A percentile compares a stretch with the other conserved stretches of the same genome.
These are phyloP conservation scores for Haplotaxodon microlepis DNA, from an alignment of 2,113 vertebrate species.

Conservation along the genomic window DNA sequence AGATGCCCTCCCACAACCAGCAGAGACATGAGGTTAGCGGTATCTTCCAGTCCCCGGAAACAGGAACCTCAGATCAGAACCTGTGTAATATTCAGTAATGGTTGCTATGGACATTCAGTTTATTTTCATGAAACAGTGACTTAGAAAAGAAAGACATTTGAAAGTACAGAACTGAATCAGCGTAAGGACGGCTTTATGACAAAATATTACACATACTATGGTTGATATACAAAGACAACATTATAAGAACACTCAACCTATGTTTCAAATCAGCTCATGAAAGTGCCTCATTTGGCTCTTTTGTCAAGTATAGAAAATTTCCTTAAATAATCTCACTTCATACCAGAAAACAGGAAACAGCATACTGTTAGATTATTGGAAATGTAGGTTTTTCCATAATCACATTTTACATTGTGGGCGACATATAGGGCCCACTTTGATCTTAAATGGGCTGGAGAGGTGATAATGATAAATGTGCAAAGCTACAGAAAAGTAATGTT, in stretches of 20 bases:
- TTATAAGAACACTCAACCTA: not conserved
- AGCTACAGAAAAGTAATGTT: not conserved
- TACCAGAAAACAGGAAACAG: rapidly evolving
- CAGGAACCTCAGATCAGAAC: not conserved
- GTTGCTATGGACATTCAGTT: not conserved
- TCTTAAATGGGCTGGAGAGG: not conserved
- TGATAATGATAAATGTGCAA: not conserved
- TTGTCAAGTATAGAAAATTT: not conserved
- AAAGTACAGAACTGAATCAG: not conserved
- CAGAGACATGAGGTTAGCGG: not conserved
- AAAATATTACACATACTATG: not conserved
- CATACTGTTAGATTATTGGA: not conserved
- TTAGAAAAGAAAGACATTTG: not conserved
- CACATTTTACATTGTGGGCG: not conserved
- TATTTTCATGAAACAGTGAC: not conserved
- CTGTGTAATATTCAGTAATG: not conserved
- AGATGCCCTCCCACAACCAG: not conserved
- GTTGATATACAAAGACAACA: not conserved
- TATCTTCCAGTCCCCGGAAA: not conserved
- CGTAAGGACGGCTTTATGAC: rapidly evolving
- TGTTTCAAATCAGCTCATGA: not conserved
- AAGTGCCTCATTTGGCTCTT: not conserved
- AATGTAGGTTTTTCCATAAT: not conserved
- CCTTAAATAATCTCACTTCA: not conserved
- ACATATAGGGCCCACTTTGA: not conserved